These are phyloP conservation scores for Fregata magnificens DNA, from an alignment of 2,113 vertebrate species.

Conservation along the genomic window DNA sequence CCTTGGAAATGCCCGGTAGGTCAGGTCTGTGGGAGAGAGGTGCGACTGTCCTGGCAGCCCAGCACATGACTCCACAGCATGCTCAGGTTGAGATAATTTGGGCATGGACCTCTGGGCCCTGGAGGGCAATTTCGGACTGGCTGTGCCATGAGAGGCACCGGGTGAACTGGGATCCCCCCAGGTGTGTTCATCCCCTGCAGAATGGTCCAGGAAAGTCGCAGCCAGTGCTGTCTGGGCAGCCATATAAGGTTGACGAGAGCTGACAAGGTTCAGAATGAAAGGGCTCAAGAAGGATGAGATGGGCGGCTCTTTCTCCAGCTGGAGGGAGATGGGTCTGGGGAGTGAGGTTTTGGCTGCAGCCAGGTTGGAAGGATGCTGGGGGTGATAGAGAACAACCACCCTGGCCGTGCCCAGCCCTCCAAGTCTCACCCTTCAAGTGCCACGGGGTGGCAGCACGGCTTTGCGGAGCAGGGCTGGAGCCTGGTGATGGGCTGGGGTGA, in stretches of 20 bases:
- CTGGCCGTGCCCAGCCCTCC: background rate
- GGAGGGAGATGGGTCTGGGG: background rate
- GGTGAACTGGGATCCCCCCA: background rate
- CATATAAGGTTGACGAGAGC: accelerated
- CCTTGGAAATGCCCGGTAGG: background rate
- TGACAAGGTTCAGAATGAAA: background rate
- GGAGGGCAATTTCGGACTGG: background rate
- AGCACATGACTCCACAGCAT: background rate
- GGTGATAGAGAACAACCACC: accelerated
- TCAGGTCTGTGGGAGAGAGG: background rate
- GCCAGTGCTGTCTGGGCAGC: background rate
- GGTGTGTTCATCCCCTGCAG: background rate
- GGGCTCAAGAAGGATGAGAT: background rate
- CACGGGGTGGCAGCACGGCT: slow-evolving; percentile 49
- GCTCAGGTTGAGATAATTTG: background rate
- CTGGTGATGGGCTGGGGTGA: too few relatives aligned
- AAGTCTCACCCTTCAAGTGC: background rate
- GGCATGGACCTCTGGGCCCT: background rate
- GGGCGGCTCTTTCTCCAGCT: background rate
- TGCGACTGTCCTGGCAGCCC: background rate
- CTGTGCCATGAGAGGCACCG: background rate
- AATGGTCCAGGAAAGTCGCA: background rate
- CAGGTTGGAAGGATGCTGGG: background rate
- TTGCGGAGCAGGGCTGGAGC: background rate
- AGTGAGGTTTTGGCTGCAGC: background rate